Conservation (phyloP, 2,888 invertebrate genomes). For the Acrocyrtus sp. region DNA sequence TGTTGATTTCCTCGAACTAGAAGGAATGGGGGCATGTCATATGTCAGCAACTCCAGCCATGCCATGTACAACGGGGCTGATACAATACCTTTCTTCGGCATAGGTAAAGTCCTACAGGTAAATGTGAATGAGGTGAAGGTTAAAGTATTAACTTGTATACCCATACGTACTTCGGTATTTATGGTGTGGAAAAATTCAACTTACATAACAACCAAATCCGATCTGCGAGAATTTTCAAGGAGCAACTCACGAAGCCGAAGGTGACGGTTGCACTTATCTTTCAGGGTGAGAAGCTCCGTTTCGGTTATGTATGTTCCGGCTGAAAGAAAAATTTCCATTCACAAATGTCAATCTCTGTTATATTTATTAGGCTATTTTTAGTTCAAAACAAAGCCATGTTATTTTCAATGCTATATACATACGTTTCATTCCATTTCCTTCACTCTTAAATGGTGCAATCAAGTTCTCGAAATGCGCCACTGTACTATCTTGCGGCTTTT, state of each 20-base stretch:
- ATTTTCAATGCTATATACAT: neutral
- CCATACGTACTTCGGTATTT: neutral
- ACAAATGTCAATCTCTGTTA: neutral
- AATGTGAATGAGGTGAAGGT: neutral
- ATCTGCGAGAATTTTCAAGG: conserved; percentile 80
- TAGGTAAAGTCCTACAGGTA: conserved; percentile 81
- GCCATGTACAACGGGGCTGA: conserved; percentile 95
- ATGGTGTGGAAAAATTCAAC: conserved; percentile 63
- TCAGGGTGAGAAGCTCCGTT: conserved; percentile 82
- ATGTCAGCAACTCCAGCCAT: conserved; percentile 92
- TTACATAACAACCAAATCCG: conserved; percentile 91
- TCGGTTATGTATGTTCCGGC: conserved; percentile 69
- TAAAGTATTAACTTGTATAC: neutral
- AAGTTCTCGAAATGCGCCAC: conserved; percentile 76
- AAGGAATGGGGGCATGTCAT: conserved; percentile 85
- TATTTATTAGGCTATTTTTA: neutral
- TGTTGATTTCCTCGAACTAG: conserved; percentile 89
- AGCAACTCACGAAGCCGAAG: conserved; percentile 88
- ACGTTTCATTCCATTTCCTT: conserved; percentile 40
- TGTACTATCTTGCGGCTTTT: conserved; percentile 81
- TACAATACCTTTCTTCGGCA: conserved; percentile 91
- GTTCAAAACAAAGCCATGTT: neutral
- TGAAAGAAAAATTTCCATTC: neutral
- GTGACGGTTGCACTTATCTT: conserved; percentile 89
- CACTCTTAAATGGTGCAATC: conserved; percentile 46